Conservation (phyloP, 2,113 vertebrate genomes). For the Hemicordylus capensis region DNA sequence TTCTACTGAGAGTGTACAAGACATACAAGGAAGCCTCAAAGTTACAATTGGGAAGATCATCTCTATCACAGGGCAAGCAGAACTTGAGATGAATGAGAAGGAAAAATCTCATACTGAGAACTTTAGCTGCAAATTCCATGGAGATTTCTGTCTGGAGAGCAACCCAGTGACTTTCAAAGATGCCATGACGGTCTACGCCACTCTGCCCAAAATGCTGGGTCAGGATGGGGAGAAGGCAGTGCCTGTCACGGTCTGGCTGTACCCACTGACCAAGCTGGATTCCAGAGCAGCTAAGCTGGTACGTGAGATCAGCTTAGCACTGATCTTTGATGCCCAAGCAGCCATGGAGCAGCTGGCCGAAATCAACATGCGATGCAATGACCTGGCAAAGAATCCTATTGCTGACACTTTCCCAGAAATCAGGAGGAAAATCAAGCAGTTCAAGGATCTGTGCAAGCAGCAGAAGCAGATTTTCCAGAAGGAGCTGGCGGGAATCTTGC, state of each 20-base stretch:
- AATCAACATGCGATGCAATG: constrained; percentile 51
- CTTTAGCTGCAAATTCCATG: constrained; percentile 38
- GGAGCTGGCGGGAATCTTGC: too few species aligned
- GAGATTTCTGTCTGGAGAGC: constrained; percentile 55
- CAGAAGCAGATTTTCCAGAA: too few species aligned
- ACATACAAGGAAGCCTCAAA: background rate
- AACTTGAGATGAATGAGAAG: background rate
- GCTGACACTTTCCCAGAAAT: constrained; percentile 53
- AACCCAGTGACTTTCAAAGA: constrained; percentile 57
- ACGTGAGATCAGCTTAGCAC: constrained; percentile 41
- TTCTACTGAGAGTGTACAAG: background rate
- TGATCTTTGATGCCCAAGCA: constrained; percentile 36
- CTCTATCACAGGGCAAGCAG: background rate
- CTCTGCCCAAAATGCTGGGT: constrained; percentile 57
- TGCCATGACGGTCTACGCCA: constrained; percentile 60
- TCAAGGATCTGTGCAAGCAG: constrained; percentile 28
- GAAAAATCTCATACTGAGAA: background rate
- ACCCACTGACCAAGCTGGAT: constrained; percentile 64
- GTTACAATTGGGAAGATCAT: background rate
- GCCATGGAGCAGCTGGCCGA: constrained; percentile 51
- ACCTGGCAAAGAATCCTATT: constrained; percentile 23
- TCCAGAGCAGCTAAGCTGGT: constrained; percentile 53
- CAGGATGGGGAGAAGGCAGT: constrained; percentile 49
- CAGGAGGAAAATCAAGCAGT: constrained; percentile 28
- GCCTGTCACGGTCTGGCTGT: constrained; percentile 70